phyloP scores from a whole-genome alignment of 2,113 vertebrate species.

The Thamnophis sirtalis region DNA sequence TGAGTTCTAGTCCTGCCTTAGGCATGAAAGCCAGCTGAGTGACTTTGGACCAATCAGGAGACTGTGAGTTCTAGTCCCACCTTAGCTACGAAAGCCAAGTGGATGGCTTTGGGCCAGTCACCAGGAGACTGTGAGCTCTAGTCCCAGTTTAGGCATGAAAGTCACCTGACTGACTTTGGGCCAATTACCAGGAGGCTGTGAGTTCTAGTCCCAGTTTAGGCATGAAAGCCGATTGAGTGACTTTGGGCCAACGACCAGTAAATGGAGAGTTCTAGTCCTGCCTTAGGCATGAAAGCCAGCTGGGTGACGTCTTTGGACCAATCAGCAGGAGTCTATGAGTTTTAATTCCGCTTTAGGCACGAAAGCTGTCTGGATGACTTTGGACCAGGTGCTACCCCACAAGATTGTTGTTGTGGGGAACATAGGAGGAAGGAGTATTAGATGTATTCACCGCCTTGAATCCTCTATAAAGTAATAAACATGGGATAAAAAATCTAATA shows the following conservation, averaged over 20 bases:
- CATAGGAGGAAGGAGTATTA: neutral
- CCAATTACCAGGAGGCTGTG: no score
- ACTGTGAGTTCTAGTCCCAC: no score
- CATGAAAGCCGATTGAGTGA: neutral
- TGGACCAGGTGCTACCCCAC: neutral
- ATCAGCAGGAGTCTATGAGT: no score
- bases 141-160: neutral
- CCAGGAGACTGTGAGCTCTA: neutral
- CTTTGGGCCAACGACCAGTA: neutral
- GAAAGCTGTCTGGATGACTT: no score
- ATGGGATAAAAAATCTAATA: neutral
- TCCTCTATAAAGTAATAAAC: neutral
- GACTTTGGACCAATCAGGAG: no score
- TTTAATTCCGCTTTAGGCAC: no score
- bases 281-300: no score
- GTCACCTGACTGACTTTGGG: neutral
- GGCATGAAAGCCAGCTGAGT: rapidly evolving
- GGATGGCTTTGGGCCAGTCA: neutral
- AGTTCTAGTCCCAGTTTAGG: no score
- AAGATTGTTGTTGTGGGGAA: neutral
- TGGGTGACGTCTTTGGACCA: neutral
- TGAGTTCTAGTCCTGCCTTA: no score
- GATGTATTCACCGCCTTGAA: neutral
- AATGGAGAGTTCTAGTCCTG: no score
- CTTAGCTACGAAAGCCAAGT: no score